A percentile compares a stretch with the other conserved stretches of the same genome.
Evolutionary conservation across 2,888 invertebrate species (phyloP).

Genomic region (Caenorhabditis angaria): DNA sequence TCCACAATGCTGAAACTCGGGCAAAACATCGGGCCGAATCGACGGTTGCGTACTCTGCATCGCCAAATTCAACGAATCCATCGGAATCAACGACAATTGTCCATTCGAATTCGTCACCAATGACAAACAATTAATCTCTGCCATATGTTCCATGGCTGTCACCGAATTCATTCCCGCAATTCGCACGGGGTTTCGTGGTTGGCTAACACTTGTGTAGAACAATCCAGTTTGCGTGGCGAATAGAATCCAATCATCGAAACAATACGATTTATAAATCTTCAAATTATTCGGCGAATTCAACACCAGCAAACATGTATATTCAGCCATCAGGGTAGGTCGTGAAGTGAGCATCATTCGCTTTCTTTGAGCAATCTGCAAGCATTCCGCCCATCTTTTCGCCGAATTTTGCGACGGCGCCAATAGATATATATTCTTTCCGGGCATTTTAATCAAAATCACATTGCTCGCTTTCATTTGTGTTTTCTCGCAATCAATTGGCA

Average conservation of each 20-base stretch:
- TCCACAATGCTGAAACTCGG: slow-evolving; percentile 29
- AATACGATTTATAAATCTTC: slow-evolving; percentile 37
- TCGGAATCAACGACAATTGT: slow-evolving; percentile 38
- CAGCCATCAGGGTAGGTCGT: slow-evolving; percentile 40
- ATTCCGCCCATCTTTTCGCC: slow-evolving; percentile 47
- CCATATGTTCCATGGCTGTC: slow-evolving; percentile 47
- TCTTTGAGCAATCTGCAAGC: slow-evolving; percentile 44
- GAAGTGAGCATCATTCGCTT: slow-evolving; percentile 47
- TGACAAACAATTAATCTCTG: slow-evolving; percentile 45
- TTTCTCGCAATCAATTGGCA: slow-evolving; percentile 39
- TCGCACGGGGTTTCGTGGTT: slow-evolving; percentile 55
- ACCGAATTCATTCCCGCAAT: slow-evolving; percentile 57
- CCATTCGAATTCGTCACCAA: slow-evolving; percentile 34
- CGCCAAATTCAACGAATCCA: slow-evolving; percentile 40
- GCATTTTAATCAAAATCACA: slow-evolving; percentile 63
- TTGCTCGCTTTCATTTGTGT: slow-evolving; percentile 33
- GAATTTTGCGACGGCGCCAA: slow-evolving; percentile 44
- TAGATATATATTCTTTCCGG: slow-evolving; percentile 40
- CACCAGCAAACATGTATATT: slow-evolving; percentile 45
- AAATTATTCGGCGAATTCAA: slow-evolving; percentile 49
- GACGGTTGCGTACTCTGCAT: slow-evolving; percentile 40
- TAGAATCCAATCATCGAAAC: slow-evolving; percentile 57
- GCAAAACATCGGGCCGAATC: slow-evolving; percentile 45
- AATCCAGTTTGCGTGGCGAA: slow-evolving; percentile 64
- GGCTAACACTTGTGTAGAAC: slow-evolving; percentile 58